Base-by-base conservation (phyloP, 2,888 invertebrate genomes). In the Megastigmus dorsalis region DNA sequence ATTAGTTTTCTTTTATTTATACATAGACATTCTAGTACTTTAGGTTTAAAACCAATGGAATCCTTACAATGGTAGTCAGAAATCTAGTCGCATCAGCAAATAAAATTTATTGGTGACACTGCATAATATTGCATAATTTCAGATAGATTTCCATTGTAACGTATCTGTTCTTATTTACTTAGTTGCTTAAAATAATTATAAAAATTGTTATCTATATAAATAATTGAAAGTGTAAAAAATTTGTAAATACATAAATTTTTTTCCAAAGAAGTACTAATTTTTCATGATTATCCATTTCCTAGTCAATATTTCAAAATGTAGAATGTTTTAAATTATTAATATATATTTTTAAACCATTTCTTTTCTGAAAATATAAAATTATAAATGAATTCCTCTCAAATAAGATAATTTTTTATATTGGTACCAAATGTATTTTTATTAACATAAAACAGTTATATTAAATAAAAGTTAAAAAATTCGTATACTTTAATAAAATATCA, bases 191-290 rank as follows among this genome's bases (percentile, higher is more conserved):
- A 28, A 57, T 38, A 43, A 48, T 62, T 33, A 43, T 36, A 18
- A 36, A 62, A 43, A 52, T 43, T 73, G 66, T 67, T 73, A 60
- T 67, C 18, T 65, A 50, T 45, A 60, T 36, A 67, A 73, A 67
- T 48, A 54, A 41, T n/a, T n/a, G n/a, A 67, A 45, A 41, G 45
- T 60, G 10, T 55, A 36, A 38, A 59, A n/a, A 66, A 66, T 48
- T 73, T 52, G 73, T 73, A 73, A 73, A 73, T 73, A 67, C 54
- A 72, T 30, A 54, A 54, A 45, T n/a, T 65, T 54, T 66, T 63
- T 60, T 41, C 45, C n/a, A 23, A 50, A 54, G n/a, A 36, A 18
- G n/a, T n/a, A n/a, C n/a, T 38, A 3, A 23, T 41, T 60, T 43
- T n/a, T n/a, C n/a, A n/a, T n/a, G n/a, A n/a, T n/a, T n/a, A n/a